These are phyloP conservation scores for Cacoxenus indagator DNA, from an alignment of 2,888 invertebrate species.

Conservation along the genomic window DNA sequence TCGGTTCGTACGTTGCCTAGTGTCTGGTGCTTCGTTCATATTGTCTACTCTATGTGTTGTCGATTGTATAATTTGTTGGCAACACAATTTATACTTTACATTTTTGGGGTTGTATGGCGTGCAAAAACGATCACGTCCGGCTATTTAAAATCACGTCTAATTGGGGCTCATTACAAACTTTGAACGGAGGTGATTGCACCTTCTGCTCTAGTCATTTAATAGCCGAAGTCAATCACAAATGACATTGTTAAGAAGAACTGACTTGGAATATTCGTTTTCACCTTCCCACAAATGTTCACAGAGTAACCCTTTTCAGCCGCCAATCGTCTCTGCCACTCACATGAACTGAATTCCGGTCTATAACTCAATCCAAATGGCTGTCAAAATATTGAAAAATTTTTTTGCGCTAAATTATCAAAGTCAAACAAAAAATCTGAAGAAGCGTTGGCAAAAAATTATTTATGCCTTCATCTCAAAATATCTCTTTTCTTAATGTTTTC, in stretches of 20 bases:
- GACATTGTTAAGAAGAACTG: too few species aligned
- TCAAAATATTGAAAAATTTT: constrained; percentile 59
- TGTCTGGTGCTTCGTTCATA: background rate
- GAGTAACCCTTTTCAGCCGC: background rate
- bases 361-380: constrained; percentile 54
- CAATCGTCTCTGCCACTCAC: background rate
- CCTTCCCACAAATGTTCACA: background rate
- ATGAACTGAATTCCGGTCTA: constrained; percentile 42
- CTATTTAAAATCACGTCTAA: constrained; percentile 10
- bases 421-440: constrained; percentile 39
- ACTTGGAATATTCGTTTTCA: background rate
- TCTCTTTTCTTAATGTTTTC: background rate
- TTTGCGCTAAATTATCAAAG: constrained; percentile 53
- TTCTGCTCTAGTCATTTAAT: too few species aligned
- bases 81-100: constrained; percentile 1
- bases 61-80: constrained; percentile 20
- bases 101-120: too few species aligned
- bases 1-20: too few species aligned
- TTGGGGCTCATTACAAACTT: constrained; percentile 7
- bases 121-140: too few species aligned
- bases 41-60: background rate
- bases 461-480: background rate
- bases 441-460: background rate
- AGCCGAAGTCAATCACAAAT: too few species aligned
- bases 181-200: constrained; percentile 10